A percentile compares a stretch with the other conserved stretches of the same genome.
Evolutionary conservation across 1,140 invertebrate genomes (phyloP).

Genomic region (Telenomus remus): DNA sequence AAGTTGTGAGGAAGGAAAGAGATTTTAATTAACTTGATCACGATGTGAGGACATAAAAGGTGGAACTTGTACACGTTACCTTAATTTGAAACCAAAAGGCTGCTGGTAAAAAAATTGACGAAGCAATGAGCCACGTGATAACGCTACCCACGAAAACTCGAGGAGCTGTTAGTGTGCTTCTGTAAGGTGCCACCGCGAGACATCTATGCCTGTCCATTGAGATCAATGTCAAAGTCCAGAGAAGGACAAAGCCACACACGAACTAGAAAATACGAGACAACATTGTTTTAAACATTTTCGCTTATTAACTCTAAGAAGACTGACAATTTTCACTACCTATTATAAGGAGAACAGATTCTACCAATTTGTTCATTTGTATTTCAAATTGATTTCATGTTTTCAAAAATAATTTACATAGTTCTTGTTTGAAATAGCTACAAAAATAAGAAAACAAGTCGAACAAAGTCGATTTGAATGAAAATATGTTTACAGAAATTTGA

Average conservation of each 20-base stretch:
- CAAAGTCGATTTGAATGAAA: too few species aligned
- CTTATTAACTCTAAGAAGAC: too few species aligned
- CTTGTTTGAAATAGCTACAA: too few species aligned
- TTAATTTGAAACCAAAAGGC: constrained; percentile 75
- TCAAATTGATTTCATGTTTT: too few species aligned
- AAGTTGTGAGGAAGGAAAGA: too few species aligned
- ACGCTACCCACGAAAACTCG: constrained; percentile 71
- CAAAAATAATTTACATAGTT: too few species aligned
- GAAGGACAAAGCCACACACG: constrained; percentile 78
- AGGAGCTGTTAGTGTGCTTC: constrained; percentile 74
- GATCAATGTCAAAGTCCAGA: constrained; percentile 79
- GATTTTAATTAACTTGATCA: too few species aligned
- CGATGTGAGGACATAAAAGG: neutral
- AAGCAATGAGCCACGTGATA: constrained; percentile 75
- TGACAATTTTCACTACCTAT: too few species aligned
- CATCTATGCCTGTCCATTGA: constrained; percentile 78
- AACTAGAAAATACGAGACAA: constrained; percentile 71
- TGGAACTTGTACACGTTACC: constrained; percentile 32
- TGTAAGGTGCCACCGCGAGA: constrained; percentile 77
- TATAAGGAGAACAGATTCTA: too few species aligned
- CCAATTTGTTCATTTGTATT: too few species aligned
- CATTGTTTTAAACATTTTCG: constrained; percentile 28
- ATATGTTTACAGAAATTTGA: too few species aligned
- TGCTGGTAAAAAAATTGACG: constrained; percentile 75
- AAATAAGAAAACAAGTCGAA: too few species aligned